Percentiles rank a stretch among this genome's conserved stretches.
phyloP scores from a whole-genome alignment of 2,888 invertebrate species.

The Drosophila acutilabella region DNA sequence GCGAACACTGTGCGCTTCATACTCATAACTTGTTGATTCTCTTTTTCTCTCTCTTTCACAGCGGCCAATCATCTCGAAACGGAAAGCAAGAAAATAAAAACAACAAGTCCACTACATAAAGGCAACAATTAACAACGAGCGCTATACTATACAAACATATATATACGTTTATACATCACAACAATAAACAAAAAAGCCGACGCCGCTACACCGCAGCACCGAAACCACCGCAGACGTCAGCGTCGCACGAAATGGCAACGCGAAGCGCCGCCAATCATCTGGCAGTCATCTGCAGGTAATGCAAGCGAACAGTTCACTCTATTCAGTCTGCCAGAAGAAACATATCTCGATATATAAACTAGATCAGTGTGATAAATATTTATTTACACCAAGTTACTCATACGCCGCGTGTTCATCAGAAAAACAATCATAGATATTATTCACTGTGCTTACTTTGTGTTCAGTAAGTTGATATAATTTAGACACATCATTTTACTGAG shows the following conservation, averaged over 20 bases:
- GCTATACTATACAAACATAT: constrained; percentile 19
- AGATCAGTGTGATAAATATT: constrained; percentile 12
- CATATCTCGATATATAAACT: neutral
- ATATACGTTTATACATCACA: constrained; percentile 20
- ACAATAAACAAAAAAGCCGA: constrained; percentile 71
- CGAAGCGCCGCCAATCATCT: constrained; percentile 60
- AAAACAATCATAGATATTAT: constrained; percentile 17
- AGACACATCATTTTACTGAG: neutral
- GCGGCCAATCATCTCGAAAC: constrained; percentile 60
- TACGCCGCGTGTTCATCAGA: constrained; percentile 35
- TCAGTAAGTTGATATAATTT: constrained; percentile 42
- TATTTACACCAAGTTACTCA: constrained; percentile 42
- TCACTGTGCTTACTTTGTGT: constrained; percentile 23
- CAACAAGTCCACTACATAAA: constrained; percentile 16
- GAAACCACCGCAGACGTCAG: constrained; percentile 16
- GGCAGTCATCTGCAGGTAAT: constrained; percentile 84
- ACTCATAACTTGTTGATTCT: constrained; percentile 41
- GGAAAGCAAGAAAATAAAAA: constrained; percentile 49
- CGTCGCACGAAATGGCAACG: constrained; percentile 60
- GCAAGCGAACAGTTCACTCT: constrained; percentile 70
- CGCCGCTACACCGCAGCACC: constrained; percentile 21
- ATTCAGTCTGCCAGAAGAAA: constrained; percentile 26
- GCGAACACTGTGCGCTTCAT: constrained; percentile 8
- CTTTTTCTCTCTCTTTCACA: constrained; percentile 37
- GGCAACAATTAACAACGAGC: constrained; percentile 45